Evolutionary conservation across 2,797 vertebrate species (phyloP), one percentile per base, ranked within the genome.

Genomic region (Remorina albescens): DNA sequence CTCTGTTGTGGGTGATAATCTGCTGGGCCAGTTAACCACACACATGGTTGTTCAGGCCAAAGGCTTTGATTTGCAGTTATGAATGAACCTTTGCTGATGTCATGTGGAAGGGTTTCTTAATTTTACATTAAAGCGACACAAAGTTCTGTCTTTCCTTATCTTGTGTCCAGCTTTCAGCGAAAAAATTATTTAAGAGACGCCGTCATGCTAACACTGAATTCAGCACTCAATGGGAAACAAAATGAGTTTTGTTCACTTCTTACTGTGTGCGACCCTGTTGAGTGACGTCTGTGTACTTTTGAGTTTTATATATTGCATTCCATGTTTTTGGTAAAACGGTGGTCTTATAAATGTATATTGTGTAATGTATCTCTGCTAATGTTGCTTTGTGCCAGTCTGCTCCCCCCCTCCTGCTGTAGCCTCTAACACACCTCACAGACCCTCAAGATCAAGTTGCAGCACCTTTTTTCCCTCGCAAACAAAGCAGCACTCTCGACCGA

Each of bases 331-430:
- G 72, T 85, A 54, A 81, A 80, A 25, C 67, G 30, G 79, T 82
- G 86, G 81, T 84, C 83, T 87, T 86, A 66, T 86, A 66, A 86
- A 78, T 80, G 87, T 91, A 51, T 83, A 80, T 75, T 69, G 85
- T 86, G 82, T 84, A 68, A 69, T 68, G 81, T 90, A 76, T 65
- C 75, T 75, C 59, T 81, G 85, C 81, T 90, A 59, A 67, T 74
- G 86, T 88, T 74, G 78, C 84, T 82, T 56, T 86, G 79, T 89
- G 70, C 80, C 77, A 53, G 85, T 80, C 74, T 72, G 74, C 73
- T 32, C n/a, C n/a, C n/a, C n/a, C n/a, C 34, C 36, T 25, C 34
- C 54, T 51, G 77, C 76, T 75, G 69, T 76, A 74, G 60, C 67
- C 57, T 67, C 74, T 58, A 62, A 66, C 74, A 58, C 60, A 54